Evolutionary conservation across 2,797 vertebrate genomes (phyloP), one percentile per base, ranked within the genome.

Genomic region (Propithecus deckenii): DNA sequence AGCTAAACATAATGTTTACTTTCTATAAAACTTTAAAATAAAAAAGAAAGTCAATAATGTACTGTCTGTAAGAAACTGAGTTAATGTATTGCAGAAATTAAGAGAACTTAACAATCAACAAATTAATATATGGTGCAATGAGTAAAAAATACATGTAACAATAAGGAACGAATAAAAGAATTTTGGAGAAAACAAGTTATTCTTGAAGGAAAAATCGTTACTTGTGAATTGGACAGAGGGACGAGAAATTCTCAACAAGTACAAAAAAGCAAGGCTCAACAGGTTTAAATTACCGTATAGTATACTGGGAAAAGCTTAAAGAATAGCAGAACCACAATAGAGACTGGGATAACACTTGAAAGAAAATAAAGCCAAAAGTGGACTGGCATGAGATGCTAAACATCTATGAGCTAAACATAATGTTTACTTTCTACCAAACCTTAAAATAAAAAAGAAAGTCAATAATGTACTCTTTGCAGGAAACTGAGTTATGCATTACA

Each of bases 231-330:
- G 8, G 12, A 67, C 0, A 32, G 7, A 55, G 2, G 5, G 8
- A 46, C 35, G 13, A 75, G 9, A 9, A 30, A 57, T 55, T 41
- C 18, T 10, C n/a, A 65, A n/a, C 3, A 52, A 78, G 35, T 41
- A 7, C 9, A 65, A 41, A 72, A 84, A 48, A 14, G 25, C 10
- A 17, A 25, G 10, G 32, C 23, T 38, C 71, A 55, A 71, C 30
- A 32, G 3, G 32, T 14, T 38, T 86, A 55, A 71, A 41, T 14
- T 32, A 86, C 10, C 55, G 6, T 22, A 14, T 41, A 6, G 9
- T 10, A 48, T 43, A 35, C 0, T 28, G 4, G 9, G 3, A 4
- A 41, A 0, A 28, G 6, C 22, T 22, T 46, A n/a, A 28, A 23
- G 9, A 38, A 38, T 48, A 48, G 20, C 4, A 15, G 22, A 5